Conservation (phyloP, 1,140 invertebrate species). For the Stegodyphus dumicola region DNA sequence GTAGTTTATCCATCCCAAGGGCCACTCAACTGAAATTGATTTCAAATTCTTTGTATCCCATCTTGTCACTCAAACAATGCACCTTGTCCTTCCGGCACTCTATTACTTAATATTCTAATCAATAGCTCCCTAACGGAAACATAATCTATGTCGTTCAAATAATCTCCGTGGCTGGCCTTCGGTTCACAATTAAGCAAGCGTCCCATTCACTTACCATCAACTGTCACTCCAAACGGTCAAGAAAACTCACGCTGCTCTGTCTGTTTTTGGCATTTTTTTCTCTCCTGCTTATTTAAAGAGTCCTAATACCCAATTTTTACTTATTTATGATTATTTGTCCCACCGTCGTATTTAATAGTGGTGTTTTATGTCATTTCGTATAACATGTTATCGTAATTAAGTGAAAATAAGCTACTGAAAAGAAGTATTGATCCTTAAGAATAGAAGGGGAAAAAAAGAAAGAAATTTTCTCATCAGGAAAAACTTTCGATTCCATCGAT, state of each 20-base stretch:
- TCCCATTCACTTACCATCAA: background rate
- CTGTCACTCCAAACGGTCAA: background rate
- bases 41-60: no score
- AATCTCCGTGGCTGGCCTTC: background rate
- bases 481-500: conserved; percentile 60
- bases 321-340: conserved; percentile 39
- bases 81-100: no score
- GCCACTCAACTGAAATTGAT: no score
- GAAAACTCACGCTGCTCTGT: background rate
- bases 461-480: conserved; percentile 57
- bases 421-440: conserved; percentile 52
- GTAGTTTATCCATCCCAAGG: no score
- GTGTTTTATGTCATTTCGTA: conserved; percentile 58
- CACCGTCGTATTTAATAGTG: conserved; percentile 24
- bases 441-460: conserved; percentile 23
- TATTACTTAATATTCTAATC: no score
- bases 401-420: conserved; percentile 59
- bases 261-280: background rate
- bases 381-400: conserved; percentile 61
- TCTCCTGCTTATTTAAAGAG: conserved; percentile 27
- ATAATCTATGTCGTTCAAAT: background rate
- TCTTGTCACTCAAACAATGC: no score
- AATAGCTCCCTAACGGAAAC: background rate
- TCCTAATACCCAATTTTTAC: conserved; percentile 52
- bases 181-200: background rate